These are phyloP conservation scores for Mythimna vitellina DNA, from an alignment of 2,888 invertebrate species.

Conservation along the genomic window DNA sequence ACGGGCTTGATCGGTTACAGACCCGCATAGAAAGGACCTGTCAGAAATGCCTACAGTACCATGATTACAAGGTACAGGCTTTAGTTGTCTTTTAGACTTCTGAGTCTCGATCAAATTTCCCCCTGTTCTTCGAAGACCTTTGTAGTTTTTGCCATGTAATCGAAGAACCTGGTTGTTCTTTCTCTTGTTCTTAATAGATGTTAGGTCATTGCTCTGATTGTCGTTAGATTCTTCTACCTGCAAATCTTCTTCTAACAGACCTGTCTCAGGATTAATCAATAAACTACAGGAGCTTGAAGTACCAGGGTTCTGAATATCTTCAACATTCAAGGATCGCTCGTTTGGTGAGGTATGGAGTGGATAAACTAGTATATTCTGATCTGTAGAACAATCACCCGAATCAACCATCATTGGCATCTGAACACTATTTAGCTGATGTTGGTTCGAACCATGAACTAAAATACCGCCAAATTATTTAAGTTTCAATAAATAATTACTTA, in stretches of 20 bases:
- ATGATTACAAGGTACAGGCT: not conserved
- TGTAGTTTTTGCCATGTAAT: not conserved
- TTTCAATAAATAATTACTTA: too few relatives aligned
- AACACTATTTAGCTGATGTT: conserved; percentile 16
- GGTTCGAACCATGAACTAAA: conserved; percentile 9
- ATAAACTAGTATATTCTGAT: conserved; percentile 15
- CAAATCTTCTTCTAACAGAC: conserved; percentile 5
- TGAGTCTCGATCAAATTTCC: conserved; percentile 2
- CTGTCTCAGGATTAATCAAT: conserved; percentile 11
- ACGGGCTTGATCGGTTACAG: conserved; percentile 5
- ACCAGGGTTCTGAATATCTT: conserved; percentile 15
- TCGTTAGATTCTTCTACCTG: conserved; percentile 10
- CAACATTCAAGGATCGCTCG: conserved; percentile 1
- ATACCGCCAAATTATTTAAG: too few relatives aligned
- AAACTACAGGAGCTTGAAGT: conserved; percentile 13
- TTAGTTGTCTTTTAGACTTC: not conserved
- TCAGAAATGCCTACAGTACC: conserved; percentile 10
- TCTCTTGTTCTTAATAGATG: conserved; percentile 16
- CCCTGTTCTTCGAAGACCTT: conserved; percentile 7
- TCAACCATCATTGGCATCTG: conserved; percentile 6
- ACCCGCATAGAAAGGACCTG: conserved; percentile 22
- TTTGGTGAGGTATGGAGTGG: conserved; percentile 16
- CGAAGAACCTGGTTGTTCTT: conserved; percentile 10
- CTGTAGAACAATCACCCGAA: conserved; percentile 6
- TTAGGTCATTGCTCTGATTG: conserved; percentile 13